These are phyloP conservation scores for Amphibalanus amphitrite DNA, from an alignment of 1,140 invertebrate species.

Conservation along the genomic window DNA sequence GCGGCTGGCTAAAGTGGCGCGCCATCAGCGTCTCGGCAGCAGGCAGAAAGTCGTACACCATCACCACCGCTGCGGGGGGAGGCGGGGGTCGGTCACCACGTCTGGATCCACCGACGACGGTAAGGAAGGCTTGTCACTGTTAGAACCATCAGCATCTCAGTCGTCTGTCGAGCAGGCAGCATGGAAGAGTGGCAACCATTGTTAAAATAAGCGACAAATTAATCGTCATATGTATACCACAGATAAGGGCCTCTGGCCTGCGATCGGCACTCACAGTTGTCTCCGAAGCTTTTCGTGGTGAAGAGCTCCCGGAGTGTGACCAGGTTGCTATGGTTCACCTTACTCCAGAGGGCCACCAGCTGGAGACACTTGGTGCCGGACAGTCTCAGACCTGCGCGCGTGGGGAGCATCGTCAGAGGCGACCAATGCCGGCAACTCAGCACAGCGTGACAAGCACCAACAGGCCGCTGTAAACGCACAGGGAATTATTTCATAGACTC, in stretches of 20 bases:
- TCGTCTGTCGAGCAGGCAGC: no score
- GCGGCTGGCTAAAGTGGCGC: conserved; percentile 55
- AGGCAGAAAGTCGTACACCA: conserved; percentile 92
- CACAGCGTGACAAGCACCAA: conserved; percentile 62
- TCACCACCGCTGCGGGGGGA: conserved; percentile 61
- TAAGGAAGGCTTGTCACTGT: no score
- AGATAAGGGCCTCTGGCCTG: no score
- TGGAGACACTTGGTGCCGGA: not conserved
- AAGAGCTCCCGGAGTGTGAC: conserved; percentile 79
- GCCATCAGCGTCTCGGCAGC: conserved; percentile 68
- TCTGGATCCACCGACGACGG: no score
- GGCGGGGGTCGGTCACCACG: no score
- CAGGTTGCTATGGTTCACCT: conserved; percentile 76
- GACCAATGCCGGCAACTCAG: no score
- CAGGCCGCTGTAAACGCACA: no score
- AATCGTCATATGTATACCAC: no score
- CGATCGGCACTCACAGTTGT: conserved; percentile 40
- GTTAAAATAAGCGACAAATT: no score
- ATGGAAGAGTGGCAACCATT: no score
- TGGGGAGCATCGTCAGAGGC: not conserved
- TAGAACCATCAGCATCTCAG: no score
- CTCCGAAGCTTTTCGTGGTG: conserved; percentile 83
- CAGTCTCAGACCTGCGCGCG: not conserved
- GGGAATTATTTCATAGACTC: no score
- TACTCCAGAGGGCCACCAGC: conserved; percentile 54